Evolutionary conservation across 1,140 invertebrate genomes (phyloP).

Genomic region (Sipha flava): DNA sequence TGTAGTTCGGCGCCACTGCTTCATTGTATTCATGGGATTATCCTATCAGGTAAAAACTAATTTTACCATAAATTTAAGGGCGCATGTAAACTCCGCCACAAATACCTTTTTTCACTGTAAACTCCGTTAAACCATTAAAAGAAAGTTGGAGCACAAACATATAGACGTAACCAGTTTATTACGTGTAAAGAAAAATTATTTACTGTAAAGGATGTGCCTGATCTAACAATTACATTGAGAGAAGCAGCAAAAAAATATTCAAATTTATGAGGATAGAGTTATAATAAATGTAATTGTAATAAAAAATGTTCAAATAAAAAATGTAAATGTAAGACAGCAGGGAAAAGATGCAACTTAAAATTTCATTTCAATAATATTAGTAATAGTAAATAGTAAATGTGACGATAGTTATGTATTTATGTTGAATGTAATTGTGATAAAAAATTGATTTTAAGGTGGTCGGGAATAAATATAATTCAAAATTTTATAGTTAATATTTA

Average conservation of each 20-base stretch:
- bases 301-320: not conserved
- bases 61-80: too few relatives aligned
- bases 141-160: not conserved
- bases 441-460: too few relatives aligned
- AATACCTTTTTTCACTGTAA: too few relatives aligned
- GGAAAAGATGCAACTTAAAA: not conserved
- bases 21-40: not conserved
- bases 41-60: not conserved
- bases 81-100: too few relatives aligned
- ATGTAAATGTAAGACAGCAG: not conserved
- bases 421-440: too few relatives aligned
- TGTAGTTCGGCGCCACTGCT: too few relatives aligned
- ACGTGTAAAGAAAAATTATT: not conserved
- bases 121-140: too few relatives aligned
- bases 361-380: not conserved
- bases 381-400: not conserved
- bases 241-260: not conserved
- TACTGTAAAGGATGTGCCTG: not conserved
- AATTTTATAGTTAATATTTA: too few relatives aligned
- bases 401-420: too few relatives aligned
- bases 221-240: not conserved
- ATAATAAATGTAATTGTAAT: not conserved
- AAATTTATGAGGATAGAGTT: not conserved
- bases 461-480: too few relatives aligned
- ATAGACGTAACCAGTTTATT: not conserved